Conservation (phyloP, 2,113 vertebrate genomes). For the Nycticebus coucang region DNA sequence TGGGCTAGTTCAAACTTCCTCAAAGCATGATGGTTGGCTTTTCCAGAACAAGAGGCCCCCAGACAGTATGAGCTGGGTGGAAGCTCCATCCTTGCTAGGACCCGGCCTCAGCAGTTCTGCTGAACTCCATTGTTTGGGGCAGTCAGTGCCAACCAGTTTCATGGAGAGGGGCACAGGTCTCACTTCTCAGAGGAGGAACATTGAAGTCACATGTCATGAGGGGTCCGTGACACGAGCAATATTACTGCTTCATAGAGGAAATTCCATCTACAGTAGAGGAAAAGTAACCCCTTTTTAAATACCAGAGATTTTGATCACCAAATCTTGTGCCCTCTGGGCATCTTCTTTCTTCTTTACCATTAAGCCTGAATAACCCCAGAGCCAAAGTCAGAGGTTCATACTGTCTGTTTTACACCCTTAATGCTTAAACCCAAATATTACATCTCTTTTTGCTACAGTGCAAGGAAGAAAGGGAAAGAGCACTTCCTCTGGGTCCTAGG, state of each 20-base stretch:
- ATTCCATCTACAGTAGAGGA: background rate
- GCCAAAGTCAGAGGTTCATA: background rate
- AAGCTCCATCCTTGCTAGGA: background rate
- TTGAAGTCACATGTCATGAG: background rate
- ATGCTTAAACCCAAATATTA: background rate
- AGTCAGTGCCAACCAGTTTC: background rate
- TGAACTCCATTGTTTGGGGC: background rate
- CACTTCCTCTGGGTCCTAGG: background rate
- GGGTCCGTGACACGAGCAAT: background rate
- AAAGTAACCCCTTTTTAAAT: background rate
- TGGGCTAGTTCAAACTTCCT: background rate
- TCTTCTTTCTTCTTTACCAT: background rate
- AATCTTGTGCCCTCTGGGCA: background rate
- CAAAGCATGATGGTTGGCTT: background rate
- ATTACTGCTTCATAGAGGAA: background rate
- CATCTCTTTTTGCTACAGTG: background rate
- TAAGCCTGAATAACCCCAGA: background rate
- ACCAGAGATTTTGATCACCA: background rate
- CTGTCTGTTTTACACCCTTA: background rate
- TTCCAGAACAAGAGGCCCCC: background rate
- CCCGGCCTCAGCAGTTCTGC: background rate
- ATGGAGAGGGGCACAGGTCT: too few relatives aligned
- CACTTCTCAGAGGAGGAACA: background rate
- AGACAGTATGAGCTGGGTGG: background rate
- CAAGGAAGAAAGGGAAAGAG: background rate